These are phyloP conservation scores for Takifugu bimaculatus DNA, from an alignment of 2,113 vertebrate species.

Conservation along the genomic window DNA sequence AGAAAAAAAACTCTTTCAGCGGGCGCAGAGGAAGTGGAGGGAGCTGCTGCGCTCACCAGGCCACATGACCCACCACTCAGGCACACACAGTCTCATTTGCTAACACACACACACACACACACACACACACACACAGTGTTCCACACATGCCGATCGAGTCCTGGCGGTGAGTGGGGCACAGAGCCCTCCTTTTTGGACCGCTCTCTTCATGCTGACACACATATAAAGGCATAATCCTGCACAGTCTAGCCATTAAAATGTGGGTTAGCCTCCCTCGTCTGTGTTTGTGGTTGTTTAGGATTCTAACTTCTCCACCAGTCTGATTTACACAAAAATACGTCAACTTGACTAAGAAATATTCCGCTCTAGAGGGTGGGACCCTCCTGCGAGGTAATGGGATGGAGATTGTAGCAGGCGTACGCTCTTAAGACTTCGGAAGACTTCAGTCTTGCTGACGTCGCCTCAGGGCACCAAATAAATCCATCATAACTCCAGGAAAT, in stretches of 20 bases:
- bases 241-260: background rate
- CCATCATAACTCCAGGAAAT: background rate
- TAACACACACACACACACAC: constrained; percentile 10
- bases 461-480: constrained; percentile 10
- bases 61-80: constrained; percentile 51
- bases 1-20: constrained; percentile 42
- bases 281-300: background rate
- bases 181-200: constrained; percentile 34
- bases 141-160: constrained; percentile 5
- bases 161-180: constrained; percentile 22
- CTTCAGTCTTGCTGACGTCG: constrained; percentile 14
- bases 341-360: background rate
- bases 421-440: too few relatives aligned
- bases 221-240: background rate
- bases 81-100: constrained; percentile 9
- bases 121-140: background rate
- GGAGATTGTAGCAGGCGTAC: background rate
- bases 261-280: background rate
- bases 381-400: background rate
- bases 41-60: constrained; percentile 24
- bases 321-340: background rate
- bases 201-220: constrained; percentile 13
- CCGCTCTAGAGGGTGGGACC: constrained; percentile 49
- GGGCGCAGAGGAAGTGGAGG: constrained; percentile 33
- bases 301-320: background rate